Base-by-base conservation (phyloP, 2,113 vertebrate genomes). In the Melanerpes formicivorus region DNA sequence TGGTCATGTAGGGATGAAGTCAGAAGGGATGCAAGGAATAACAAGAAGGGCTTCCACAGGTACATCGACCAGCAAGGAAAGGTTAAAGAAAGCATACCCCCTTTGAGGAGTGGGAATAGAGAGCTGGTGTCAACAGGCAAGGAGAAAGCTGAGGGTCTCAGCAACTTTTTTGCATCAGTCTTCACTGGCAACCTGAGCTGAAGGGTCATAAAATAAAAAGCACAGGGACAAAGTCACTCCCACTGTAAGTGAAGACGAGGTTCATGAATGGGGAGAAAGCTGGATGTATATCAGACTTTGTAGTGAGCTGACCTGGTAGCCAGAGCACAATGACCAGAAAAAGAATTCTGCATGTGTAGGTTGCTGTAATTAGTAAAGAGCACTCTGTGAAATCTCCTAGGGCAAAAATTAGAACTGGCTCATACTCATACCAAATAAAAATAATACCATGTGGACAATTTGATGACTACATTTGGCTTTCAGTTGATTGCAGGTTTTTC, bases 401-500 rank as follows among this genome's bases (percentile, higher is more conserved):
- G 62, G 87, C 37, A 80, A 21, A 66, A 81, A 93, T 73, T 64
- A 92, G 84, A 87, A 87, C 26, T 37, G 44, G 56, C 66, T 92
- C 64, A 76, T 44, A 56, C 27, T 76, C 67, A 19, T 9, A 74
- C 15, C 82, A 87, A 89, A 59, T 58, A 79, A 60, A 79, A 73
- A 46, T 29, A 93, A 90, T 90, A 80, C 71, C 32, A 32, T 19
- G 72, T 55, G 69, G 56, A 66, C 64, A 46, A 59, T 73, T 82
- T 89, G 88, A 93, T 85, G 64, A 80, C 37, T 77, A 42, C 65
- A 34, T 56, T 91, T 5, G 3, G 52, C 69, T 85, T 91, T 60
- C 93, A 40, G 64, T 42, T 84, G 83, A 40, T 84, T 84, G 88
- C 74, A 92, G 60, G 83, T 85, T 91, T 85, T 90, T 87, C 84